Conservation (phyloP, 1,140 invertebrate genomes). For the Scaptomyza pallida region DNA sequence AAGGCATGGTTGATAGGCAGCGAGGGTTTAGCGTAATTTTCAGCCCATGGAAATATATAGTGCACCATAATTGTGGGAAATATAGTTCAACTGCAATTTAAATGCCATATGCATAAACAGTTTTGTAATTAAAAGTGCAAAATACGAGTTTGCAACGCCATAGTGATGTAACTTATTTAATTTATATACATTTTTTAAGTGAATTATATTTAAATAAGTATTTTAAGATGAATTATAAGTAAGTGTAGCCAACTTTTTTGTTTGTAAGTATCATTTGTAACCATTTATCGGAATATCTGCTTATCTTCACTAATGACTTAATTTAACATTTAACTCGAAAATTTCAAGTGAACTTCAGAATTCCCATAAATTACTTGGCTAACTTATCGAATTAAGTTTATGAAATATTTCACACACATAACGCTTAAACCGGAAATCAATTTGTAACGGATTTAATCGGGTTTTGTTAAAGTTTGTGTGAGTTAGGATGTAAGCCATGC, state of each 20-base stretch:
- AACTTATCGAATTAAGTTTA: conserved; percentile 14
- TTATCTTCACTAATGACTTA: background rate
- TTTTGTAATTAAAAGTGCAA: background rate
- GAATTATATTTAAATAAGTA: too few species aligned
- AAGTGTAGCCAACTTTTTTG: too few species aligned
- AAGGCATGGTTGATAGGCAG: conserved; percentile 16
- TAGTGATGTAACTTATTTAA: background rate
- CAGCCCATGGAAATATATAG: conserved; percentile 14
- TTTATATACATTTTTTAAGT: background rate
- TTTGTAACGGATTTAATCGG: background rate
- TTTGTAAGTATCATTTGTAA: too few species aligned
- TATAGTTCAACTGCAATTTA: conserved; percentile 43
- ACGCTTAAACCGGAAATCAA: background rate
- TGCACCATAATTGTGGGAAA: conserved; percentile 18
- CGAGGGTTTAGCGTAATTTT: conserved; percentile 11
- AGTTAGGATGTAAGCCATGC: background rate
- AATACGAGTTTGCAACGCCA: too few species aligned
- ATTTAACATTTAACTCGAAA: background rate
- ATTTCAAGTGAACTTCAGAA: conserved; percentile 9
- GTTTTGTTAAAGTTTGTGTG: background rate
- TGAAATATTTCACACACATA: background rate
- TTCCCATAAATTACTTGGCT: background rate
- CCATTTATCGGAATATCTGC: background rate
- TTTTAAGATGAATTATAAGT: too few species aligned
- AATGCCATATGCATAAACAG: background rate